Base-by-base conservation (phyloP, 2,113 vertebrate species). In the Trachemys scripta region DNA sequence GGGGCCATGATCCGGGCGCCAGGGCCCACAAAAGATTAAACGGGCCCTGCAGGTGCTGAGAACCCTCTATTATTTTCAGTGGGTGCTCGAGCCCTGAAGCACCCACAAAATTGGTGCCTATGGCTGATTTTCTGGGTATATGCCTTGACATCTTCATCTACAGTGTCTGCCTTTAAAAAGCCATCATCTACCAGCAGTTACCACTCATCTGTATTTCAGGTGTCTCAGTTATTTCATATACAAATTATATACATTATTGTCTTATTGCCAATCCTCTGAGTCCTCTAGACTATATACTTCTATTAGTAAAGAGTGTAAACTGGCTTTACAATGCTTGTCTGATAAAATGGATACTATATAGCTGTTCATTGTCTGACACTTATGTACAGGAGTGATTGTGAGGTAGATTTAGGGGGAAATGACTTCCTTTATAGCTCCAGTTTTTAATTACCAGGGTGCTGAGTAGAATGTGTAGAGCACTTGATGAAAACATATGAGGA, bases 371-470 rank as follows among this genome's bases (percentile, higher is more conserved):
- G 29, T n/a, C 84, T 50, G 45, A 7, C 3, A 42, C 62, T 90
- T 95, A 47, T 81, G 4, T 78, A 42, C 16, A 88, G 78, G 13
- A 65, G 38, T 47, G 89, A 80, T 29, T 83, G 5, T 38, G 80
- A 87, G 10, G 10, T 62, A 10, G 56, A 65, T 92, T 93, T 95
- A 84, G n/a, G 20, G 38, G 29, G 53, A 50, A 29, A 81, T 9
- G 79, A 53, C 2, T 42, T 57, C 76, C 35, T 90, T 88, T 78
- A 47, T 84, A n/a, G 54, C 45, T 85, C 65, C 78, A 88, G 51
- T 1, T 89, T 94, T 95, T 94, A 94, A 94, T 96, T 95, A 95
- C 81, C 87, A 94, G 72, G 82, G 50, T 90, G 16, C 59, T 84
- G 59, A 93, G 80, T 69, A 83, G 49, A 89, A 80, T 10, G 47